Evolutionary conservation across 2,888 invertebrate genomes (phyloP), one percentile per base, ranked within the genome.

Genomic region (Lepetodrilus schrolli): DNA sequence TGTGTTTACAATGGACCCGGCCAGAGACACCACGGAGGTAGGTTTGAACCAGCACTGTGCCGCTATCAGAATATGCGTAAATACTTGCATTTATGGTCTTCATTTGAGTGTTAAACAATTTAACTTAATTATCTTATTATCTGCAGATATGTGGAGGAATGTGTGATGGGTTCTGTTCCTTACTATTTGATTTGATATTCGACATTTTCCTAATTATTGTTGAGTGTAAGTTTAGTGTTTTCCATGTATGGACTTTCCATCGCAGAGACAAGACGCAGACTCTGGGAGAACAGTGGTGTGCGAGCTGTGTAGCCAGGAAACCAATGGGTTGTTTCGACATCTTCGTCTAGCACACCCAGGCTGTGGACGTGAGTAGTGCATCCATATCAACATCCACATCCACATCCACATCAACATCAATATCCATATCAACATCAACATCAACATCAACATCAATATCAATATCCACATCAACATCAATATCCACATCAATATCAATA

Each of bases 291-390:
- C 87, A n/a, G 83, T 89, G 8, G 83, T 84, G 10, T 92, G 92
- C 87, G 91, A 91, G 34, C 85, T 92, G 65, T 93, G 93, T 84
- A 90, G 90, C 30, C 89, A 90, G 50, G 79, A 90, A 13, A 90
- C 91, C 1, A 85, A 89, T 2, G 90, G 91, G 82, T 88, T 93
- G 71, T 89, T 86, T 71, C 78, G 83, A 83, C 86, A 93, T 81
- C 91, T 93, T 91, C 85, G 91, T 30, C 87, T 90, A 0, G 87
- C 90, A 13, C 93, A 93, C 87, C 92, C 92, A 8, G 93, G 93
- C 3, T 93, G 93, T 88, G 92, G 92, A 43, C 85, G 91, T 90
- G 79, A 78, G 76, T 47, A 17, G 7, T 47, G 8, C 21, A 5
- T 23, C 4, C 21, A 58, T 8, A 4, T 20, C 8, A 21, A 58